Evolutionary conservation across 2,888 invertebrate genomes (phyloP).

Genomic region (Acronicta psi): DNA sequence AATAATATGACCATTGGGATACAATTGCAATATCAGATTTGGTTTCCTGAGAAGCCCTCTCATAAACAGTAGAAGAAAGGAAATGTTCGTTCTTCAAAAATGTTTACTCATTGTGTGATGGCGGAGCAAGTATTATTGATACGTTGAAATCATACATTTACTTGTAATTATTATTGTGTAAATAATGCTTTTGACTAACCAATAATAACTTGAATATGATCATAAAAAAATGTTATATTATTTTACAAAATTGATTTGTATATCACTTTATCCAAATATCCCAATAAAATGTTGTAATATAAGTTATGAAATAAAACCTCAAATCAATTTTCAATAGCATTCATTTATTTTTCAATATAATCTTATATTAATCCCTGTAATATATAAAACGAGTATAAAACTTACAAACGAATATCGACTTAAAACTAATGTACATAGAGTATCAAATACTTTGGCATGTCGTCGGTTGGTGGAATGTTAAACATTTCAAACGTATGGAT

Average conservation of each 20-base stretch:
- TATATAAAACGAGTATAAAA: slow-evolving; percentile 56
- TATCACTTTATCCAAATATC: slow-evolving; percentile 1
- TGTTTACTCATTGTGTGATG: too few relatives aligned
- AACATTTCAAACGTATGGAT: slow-evolving; percentile 35
- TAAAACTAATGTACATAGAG: slow-evolving; percentile 60
- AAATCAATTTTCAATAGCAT: slow-evolving; percentile 25
- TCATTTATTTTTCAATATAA: slow-evolving; percentile 56
- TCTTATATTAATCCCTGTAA: slow-evolving; percentile 72
- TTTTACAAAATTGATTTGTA: slow-evolving; percentile 2
- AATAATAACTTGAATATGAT: too few relatives aligned
- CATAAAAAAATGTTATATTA: neutral
- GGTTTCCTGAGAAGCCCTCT: too few relatives aligned
- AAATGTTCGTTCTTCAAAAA: too few relatives aligned
- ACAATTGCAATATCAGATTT: too few relatives aligned
- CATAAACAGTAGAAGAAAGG: too few relatives aligned
- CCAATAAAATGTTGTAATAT: slow-evolving; percentile 4
- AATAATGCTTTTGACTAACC: too few relatives aligned
- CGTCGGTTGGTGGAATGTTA: slow-evolving; percentile 57
- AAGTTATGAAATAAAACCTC: slow-evolving; percentile 27
- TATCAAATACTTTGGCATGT: slow-evolving; percentile 75
- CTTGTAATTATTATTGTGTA: too few relatives aligned
- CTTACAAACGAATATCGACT: slow-evolving; percentile 55
- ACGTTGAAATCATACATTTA: too few relatives aligned
- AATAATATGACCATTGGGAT: too few relatives aligned
- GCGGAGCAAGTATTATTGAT: too few relatives aligned